These are phyloP conservation scores for Coendou prehensilis DNA, from an alignment of 2,797 vertebrate species.

Conservation along the genomic window DNA sequence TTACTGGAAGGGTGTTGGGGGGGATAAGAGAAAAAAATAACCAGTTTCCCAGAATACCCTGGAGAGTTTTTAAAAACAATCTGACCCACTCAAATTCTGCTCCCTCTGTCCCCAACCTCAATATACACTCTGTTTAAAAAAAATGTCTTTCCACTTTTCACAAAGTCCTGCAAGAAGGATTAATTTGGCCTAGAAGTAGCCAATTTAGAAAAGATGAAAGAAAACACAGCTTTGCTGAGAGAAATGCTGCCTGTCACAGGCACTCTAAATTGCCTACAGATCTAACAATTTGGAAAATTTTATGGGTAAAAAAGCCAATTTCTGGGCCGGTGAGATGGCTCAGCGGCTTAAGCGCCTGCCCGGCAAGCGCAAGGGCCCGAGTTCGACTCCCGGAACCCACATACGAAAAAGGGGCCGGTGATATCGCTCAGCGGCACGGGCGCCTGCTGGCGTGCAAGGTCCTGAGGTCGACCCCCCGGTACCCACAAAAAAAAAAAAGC, in stretches of 20 bases:
- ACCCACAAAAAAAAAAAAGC: not conserved
- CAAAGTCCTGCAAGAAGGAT: not conserved
- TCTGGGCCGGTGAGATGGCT: no score
- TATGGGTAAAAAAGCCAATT: not conserved
- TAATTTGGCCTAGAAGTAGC: not conserved
- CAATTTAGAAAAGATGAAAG: constrained; percentile 3
- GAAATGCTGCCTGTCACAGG: not conserved
- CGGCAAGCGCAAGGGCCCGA: no score
- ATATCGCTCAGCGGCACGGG: no score
- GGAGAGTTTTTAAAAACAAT: not conserved
- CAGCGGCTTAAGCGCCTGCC: no score
- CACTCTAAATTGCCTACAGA: not conserved
- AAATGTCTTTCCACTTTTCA: constrained; percentile 31
- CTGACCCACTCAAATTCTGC: constrained; percentile 3
- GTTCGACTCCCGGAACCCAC: no score
- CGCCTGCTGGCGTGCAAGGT: no score
- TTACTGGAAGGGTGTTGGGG: not conserved
- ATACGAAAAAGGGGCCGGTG: no score
- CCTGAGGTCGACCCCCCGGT: no score
- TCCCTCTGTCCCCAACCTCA: not conserved
- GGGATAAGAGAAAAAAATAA: not conserved
- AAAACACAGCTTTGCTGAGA: constrained; percentile 17
- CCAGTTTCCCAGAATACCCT: constrained; percentile 12
- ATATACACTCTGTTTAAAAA: not conserved
- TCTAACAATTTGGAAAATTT: not conserved